A percentile compares a stretch with the other conserved stretches of the same genome.
These are phyloP conservation scores for Leptothorax acervorum DNA, from an alignment of 2,888 invertebrate species.

Conservation along the genomic window DNA sequence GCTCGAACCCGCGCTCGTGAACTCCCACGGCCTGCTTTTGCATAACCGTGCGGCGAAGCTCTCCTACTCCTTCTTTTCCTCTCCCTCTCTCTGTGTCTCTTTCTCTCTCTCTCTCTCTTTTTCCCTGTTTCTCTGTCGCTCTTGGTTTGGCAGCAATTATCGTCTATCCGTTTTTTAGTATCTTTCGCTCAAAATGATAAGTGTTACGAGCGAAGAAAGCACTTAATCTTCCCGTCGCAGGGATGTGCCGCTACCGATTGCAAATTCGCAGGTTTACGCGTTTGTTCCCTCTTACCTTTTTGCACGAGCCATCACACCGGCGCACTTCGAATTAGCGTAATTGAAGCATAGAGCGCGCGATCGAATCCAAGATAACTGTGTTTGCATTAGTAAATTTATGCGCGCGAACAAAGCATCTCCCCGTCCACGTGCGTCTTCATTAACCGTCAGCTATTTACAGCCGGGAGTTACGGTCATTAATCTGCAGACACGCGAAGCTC, in stretches of 20 bases:
- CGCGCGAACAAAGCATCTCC: conserved; percentile 35
- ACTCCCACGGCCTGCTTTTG: conserved; percentile 70
- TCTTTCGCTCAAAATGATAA: conserved; percentile 69
- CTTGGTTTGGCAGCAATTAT: conserved; percentile 68
- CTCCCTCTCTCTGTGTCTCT: not conserved
- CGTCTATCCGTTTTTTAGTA: conserved; percentile 67
- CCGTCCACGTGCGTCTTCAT: conserved; percentile 42
- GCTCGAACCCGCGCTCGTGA: conserved; percentile 39
- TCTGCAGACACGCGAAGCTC: conserved; percentile 30
- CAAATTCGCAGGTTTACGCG: conserved; percentile 62
- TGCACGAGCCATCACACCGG: not conserved
- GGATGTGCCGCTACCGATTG: conserved; percentile 42
- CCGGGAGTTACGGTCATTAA: conserved; percentile 32
- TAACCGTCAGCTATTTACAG: conserved; percentile 31
- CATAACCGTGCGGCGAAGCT: conserved; percentile 69
- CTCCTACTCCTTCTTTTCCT: not conserved
- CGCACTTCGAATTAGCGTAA: conserved; percentile 68
- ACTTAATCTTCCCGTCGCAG: conserved; percentile 62
- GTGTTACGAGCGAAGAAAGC: conserved; percentile 66
- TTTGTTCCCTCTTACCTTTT: not conserved
- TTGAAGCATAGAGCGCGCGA: conserved; percentile 53
- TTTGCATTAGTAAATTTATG: conserved; percentile 50
- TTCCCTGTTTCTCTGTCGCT: conserved; percentile 1
- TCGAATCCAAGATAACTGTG: conserved; percentile 41
- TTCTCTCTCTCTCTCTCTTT: not conserved